Base-by-base conservation (phyloP, 1,140 invertebrate genomes). In the Atta colombica region DNA sequence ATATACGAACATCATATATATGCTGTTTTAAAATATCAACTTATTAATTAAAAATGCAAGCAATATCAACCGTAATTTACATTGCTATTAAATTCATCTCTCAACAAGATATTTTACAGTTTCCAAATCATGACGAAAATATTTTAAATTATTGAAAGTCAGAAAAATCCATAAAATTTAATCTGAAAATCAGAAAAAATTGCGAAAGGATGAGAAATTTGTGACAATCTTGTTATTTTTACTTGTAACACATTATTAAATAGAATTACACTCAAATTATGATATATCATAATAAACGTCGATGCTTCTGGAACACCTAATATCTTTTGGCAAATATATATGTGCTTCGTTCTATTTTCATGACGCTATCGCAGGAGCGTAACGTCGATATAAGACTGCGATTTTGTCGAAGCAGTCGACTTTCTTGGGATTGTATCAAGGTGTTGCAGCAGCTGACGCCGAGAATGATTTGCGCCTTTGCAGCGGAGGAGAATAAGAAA, bases 371-470 rank as follows among this genome's bases (percentile, higher is more conserved):
- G 10, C 82, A 60, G 81, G 39, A 28, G 35, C 39, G 80, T 66
- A 51, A 74, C 75, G 63, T 49, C 49, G 39, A 80, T 77, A 85
- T 82, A 87, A 87, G 77, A 81, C 61, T 61, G 49, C 85, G 88
- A 89, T 87, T 85, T 88, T 87, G 45, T n/a, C 77, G 84, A 86
- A 74, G 68, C 88, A 87, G 82, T 89, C 87, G 88, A 86, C 81
- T 81, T 88, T 51, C 60, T 72, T 18, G 69, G 82, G 87, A 88
- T 88, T 89, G 82, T 85, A 63, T 63, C 49, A 78, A 77, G 65
- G 65, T 78, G 61, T 51, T 58, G 53, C 45, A 58, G 72, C 86
- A 85, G 88, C 74, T 85, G 88, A 53, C 53, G 74, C 14, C 61
- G 82, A 65, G 88, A 90, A 90, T 87, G 85, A 90, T 87, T 90